Base-by-base conservation (phyloP, 1,140 invertebrate genomes). In the Apocrypta bakeri region DNA sequence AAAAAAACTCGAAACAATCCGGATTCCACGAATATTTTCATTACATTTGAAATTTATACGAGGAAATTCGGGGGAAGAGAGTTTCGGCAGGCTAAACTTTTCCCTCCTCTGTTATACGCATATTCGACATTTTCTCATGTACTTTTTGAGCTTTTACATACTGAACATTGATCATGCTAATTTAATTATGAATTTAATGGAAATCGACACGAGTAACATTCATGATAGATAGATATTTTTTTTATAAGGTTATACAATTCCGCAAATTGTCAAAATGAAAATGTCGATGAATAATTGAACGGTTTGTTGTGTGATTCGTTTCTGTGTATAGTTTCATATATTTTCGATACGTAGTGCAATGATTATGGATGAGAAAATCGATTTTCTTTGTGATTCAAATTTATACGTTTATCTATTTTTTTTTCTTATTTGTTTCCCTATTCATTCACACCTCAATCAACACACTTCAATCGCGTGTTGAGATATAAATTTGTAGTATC, bases 1-100 rank as follows among this genome's bases (percentile, higher is more conserved):
- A 56, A 56, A 56, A 17, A 27, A 66, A 64, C 25, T 3, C 17
- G 1, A 42, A 77, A 77, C n/a, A 66, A 77, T 68, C 24, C 14
- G 33, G 9, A 77, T 77, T 77, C 24, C 37, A 17, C n/a, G 31
- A 42, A 68, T 42, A 68, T 42, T 77, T 77, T 21, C 4, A 27
- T 63, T 63, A 7, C 33, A 40, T 66, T 66, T 27, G 12, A 68
- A 64, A 33, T 63, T 40, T 56, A n/a, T 56, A n/a, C 48, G 48
- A 56, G 9, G 61, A 64, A 42, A 42, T 66, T 68, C 24, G 17
- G 31, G 21, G 21, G 48, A n/a, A n/a, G n/a, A 56, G 21, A 68
- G 40, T 3, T 21, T 37, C 12, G 33, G 11, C n/a, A 37, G 42
- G 33, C 33, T 42, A 27, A 77, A 42, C 75, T 25, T 27, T 77